These are phyloP conservation scores for Orcinus orca DNA, from an alignment of 2,113 vertebrate species.

Conservation along the genomic window DNA sequence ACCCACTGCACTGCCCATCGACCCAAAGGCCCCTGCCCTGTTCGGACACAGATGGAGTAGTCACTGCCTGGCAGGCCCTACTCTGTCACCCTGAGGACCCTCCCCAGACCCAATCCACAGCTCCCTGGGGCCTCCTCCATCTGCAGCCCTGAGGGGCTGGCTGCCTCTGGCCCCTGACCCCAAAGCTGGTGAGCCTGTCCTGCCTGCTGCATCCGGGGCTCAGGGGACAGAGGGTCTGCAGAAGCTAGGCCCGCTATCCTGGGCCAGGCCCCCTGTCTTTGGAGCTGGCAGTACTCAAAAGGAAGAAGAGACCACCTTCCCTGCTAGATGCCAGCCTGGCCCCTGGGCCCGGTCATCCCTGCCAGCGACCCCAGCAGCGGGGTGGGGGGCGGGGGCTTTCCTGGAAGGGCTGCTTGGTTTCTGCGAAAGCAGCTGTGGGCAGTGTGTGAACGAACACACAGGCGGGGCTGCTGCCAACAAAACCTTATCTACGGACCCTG, in stretches of 20 bases:
- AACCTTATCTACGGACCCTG: fast-evolving
- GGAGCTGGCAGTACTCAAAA: neutral
- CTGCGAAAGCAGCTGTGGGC: neutral
- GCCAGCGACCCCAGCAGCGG: neutral
- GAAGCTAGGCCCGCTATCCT: neutral
- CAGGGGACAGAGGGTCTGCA: too few relatives aligned
- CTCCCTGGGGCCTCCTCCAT: neutral
- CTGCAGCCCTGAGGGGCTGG: neutral
- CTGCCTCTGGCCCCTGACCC: too few relatives aligned
- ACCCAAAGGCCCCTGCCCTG: neutral
- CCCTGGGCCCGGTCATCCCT: neutral
- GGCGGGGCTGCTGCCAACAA: neutral
- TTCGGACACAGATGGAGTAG: fast-evolving
- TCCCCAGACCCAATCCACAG: neutral
- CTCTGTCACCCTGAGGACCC: neutral
- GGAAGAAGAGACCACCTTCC: neutral
- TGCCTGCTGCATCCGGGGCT: neutral
- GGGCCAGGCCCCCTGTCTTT: neutral
- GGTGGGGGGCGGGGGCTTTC: neutral
- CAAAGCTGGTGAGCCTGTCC: neutral
- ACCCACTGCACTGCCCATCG: neutral
- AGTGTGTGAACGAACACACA: fast-evolving
- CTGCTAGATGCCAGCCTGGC: neutral
- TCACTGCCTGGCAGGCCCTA: neutral
- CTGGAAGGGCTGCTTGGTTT: too few relatives aligned